Conservation (phyloP, 2,797 vertebrate species). For the Anguilla marmorata region DNA sequence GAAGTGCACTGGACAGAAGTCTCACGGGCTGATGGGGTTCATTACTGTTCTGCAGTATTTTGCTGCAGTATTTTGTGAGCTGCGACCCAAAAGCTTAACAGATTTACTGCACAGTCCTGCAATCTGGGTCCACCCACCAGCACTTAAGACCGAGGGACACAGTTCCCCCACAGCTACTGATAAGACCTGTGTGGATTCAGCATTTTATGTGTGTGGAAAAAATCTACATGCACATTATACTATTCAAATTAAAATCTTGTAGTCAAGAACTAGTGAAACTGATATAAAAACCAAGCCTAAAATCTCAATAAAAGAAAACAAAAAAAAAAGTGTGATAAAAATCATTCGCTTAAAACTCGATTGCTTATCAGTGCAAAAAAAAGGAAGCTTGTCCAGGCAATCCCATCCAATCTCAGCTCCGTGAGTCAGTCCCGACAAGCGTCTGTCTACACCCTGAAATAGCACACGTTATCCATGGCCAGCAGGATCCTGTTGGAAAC, state of each 20-base stretch:
- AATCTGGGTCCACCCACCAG: neutral
- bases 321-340: conserved; percentile 38
- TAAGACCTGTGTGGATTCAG: neutral
- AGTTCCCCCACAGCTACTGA: neutral
- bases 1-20: neutral
- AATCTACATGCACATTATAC: neutral
- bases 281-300: conserved; percentile 23
- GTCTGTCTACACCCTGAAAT: conserved; percentile 48
- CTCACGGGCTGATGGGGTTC: neutral
- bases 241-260: neutral
- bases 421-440: conserved; percentile 4
- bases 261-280: neutral
- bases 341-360: conserved; percentile 39
- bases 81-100: neutral
- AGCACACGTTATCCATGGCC: conserved; percentile 83
- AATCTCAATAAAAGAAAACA: conserved; percentile 37
- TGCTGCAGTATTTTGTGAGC: neutral
- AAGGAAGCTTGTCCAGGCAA: conserved; percentile 39
- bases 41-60: neutral
- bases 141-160: neutral
- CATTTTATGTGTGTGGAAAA: neutral
- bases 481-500: conserved; percentile 73
- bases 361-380: conserved; percentile 62
- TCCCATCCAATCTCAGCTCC: conserved; percentile 13
- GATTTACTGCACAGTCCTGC: neutral